These are phyloP conservation scores for Acanthosoma haemorrhoidale DNA, from an alignment of 2,888 invertebrate genomes.

Conservation along the genomic window DNA sequence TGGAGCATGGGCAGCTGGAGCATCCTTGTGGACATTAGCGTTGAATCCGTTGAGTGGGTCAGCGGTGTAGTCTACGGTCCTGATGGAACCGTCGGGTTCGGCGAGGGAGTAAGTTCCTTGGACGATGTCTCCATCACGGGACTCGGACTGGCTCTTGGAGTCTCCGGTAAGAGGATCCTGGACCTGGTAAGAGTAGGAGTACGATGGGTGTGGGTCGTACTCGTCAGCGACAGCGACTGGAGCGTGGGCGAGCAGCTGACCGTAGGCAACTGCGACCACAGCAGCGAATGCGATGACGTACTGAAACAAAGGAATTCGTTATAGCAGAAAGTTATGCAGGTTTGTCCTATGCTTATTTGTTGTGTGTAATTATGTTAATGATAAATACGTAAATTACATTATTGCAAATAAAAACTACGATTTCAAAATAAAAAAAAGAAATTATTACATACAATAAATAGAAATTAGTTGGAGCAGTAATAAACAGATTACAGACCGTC, in stretches of 20 bases:
- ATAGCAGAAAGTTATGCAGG: too few species aligned
- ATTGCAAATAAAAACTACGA: too few species aligned
- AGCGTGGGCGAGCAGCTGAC: slow-evolving; percentile 45
- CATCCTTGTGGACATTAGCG: slow-evolving; percentile 40
- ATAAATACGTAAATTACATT: too few species aligned
- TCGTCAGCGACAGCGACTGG: slow-evolving; percentile 34
- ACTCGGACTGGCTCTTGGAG: slow-evolving; percentile 40
- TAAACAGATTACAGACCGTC: too few species aligned
- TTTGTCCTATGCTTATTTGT: too few species aligned
- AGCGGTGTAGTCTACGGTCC: slow-evolving; percentile 41
- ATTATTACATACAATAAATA: too few species aligned
- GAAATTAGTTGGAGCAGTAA: too few species aligned
- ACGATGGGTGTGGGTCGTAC: slow-evolving; percentile 41
- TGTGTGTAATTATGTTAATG: too few species aligned
- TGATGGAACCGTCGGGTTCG: slow-evolving; percentile 40
- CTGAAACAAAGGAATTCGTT: background rate
- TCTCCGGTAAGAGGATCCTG: slow-evolving; percentile 41
- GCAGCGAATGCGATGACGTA: slow-evolving; percentile 34
- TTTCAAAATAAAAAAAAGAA: too few species aligned
- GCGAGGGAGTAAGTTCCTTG: slow-evolving; percentile 41
- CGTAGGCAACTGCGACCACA: slow-evolving; percentile 30
- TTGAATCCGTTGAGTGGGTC: slow-evolving; percentile 42
- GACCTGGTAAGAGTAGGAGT: slow-evolving; percentile 40
- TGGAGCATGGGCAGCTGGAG: slow-evolving; percentile 26
- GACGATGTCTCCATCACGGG: slow-evolving; percentile 40